Evolutionary conservation across 2,113 vertebrate genomes (phyloP).

Genomic region (Melanerpes formicivorus): DNA sequence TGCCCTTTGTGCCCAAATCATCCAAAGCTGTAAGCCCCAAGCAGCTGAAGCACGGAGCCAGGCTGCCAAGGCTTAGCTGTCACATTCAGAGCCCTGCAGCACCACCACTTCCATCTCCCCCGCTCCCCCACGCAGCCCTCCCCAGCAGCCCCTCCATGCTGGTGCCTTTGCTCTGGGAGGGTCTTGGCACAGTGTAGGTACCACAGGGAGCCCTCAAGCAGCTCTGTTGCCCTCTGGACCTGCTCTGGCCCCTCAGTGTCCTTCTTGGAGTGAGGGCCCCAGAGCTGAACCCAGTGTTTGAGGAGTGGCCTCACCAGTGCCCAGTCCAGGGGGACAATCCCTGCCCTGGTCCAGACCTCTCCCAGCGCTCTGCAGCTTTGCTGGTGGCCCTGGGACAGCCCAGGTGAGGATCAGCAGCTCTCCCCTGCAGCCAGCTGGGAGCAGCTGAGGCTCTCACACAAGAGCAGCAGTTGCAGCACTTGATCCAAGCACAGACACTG

Average conservation of each 20-base stretch:
- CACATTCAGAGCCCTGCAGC: neutral
- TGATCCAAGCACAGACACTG: neutral
- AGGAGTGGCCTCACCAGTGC: no score
- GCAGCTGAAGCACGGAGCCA: neutral
- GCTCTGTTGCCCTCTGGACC: no score
- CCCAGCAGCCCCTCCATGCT: neutral
- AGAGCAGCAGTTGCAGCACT: neutral
- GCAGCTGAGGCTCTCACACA: neutral
- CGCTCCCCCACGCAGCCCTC: rapidly evolving
- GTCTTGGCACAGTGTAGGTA: neutral
- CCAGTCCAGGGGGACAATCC: no score
- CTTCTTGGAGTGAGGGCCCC: no score
- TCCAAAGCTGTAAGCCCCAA: rapidly evolving
- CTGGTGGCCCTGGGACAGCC: neutral
- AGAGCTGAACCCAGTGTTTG: no score
- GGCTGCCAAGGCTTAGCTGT: neutral
- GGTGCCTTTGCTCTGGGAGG: neutral
- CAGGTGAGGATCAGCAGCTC: neutral
- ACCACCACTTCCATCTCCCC: neutral
- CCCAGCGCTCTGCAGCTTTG: neutral
- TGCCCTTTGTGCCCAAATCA: neutral
- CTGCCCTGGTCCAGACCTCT: neutral
- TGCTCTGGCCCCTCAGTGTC: no score
- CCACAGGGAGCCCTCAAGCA: neutral
- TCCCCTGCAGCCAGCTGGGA: neutral